phyloP scores from a whole-genome alignment of 2,113 vertebrate genomes.

The Cyanocitta stelleri region DNA sequence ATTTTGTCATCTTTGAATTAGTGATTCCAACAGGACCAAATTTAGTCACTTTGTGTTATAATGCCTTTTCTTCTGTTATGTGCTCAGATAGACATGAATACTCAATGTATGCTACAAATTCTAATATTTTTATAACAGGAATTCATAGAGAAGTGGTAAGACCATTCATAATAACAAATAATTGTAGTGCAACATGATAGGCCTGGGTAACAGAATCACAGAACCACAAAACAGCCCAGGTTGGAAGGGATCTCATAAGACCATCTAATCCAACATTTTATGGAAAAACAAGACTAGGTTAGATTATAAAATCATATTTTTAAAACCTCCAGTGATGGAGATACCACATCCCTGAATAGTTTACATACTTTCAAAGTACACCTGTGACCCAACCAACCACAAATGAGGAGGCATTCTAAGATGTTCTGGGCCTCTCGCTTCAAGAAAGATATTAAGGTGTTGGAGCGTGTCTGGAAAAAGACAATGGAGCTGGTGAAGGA shows the following conservation, averaged over 20 bases:
- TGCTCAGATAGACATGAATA: neutral
- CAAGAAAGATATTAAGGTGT: neutral
- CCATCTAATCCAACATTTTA: neutral
- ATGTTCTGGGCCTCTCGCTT: neutral
- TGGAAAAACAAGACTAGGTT: neutral
- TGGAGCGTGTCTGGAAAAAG: neutral
- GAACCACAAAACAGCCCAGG: neutral
- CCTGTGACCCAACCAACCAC: neutral
- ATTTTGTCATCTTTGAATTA: neutral
- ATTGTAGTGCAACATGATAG: neutral
- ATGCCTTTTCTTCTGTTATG: neutral
- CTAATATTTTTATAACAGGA: neutral
- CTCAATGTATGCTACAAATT: neutral
- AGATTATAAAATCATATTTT: neutral
- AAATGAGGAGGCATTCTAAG: neutral
- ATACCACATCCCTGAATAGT: too few relatives aligned
- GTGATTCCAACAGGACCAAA: neutral
- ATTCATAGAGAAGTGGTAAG: neutral
- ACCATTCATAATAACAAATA: neutral
- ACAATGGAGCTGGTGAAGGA: fast-evolving
- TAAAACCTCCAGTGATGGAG: neutral
- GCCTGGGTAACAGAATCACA: neutral
- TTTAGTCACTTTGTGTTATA: neutral
- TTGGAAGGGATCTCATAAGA: neutral
- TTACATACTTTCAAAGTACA: neutral